Conservation (phyloP, 2,797 vertebrate species). For the Bovichtus variegatus region DNA sequence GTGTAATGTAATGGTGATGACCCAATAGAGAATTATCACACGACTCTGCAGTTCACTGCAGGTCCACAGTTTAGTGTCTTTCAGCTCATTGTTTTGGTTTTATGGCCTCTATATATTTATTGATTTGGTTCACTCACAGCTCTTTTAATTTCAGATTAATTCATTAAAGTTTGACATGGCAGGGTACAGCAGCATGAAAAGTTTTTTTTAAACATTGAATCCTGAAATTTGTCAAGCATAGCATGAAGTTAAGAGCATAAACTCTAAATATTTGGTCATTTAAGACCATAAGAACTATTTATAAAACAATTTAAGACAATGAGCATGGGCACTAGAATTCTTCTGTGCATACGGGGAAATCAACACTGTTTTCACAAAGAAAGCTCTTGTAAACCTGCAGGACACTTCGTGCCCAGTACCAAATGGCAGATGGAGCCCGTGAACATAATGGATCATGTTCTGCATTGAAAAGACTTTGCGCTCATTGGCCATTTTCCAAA, state of each 20-base stretch:
- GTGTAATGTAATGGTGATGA: constrained; percentile 1
- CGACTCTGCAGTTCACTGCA: neutral
- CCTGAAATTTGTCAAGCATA: too few relatives aligned
- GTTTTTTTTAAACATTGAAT: too few relatives aligned
- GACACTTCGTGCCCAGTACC: neutral
- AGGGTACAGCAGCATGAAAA: too few relatives aligned
- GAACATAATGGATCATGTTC: neutral
- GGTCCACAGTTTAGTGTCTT: constrained; percentile 19
- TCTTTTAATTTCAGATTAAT: too few relatives aligned
- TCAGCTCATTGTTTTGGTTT: constrained; percentile 18
- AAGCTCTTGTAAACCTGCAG: neutral
- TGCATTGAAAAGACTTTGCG: neutral
- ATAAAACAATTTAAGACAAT: too few relatives aligned
- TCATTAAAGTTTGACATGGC: too few relatives aligned
- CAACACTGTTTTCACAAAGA: too few relatives aligned
- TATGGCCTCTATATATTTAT: neutral
- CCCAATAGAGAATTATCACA: constrained; percentile 1
- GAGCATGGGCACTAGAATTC: too few relatives aligned
- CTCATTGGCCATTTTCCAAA: neutral
- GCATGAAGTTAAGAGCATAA: too few relatives aligned
- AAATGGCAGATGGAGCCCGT: neutral
- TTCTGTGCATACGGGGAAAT: too few relatives aligned
- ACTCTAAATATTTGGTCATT: too few relatives aligned
- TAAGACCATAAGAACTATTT: too few relatives aligned
- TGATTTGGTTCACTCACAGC: neutral